phyloP scores from a whole-genome alignment of 1,140 invertebrate species.

The Aphelinus atriplicis region DNA sequence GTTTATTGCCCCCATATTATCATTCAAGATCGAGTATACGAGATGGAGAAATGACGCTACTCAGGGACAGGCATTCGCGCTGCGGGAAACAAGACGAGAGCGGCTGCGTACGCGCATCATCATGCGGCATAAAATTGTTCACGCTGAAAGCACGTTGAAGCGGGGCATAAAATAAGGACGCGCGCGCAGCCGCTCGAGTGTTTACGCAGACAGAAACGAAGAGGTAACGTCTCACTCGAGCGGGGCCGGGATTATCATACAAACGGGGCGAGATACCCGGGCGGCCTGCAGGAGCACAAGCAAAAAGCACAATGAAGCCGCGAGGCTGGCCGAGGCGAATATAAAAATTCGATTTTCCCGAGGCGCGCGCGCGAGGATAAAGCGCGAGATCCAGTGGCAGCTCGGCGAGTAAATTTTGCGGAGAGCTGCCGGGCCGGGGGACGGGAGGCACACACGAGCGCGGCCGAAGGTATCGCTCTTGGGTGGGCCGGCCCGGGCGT shows the following conservation, averaged over 20 bases:
- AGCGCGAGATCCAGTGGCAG: not conserved
- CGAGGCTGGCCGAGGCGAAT: too few species aligned
- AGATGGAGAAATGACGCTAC: too few species aligned
- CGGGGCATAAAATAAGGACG: not conserved
- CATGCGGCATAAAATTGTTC: constrained; percentile 1
- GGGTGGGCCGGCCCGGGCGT: constrained; percentile 58
- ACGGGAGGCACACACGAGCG: not conserved
- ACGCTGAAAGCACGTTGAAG: not conserved
- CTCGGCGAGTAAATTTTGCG: not conserved
- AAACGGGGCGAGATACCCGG: constrained; percentile 1
- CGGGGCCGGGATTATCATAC: constrained; percentile 15
- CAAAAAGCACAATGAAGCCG: constrained; percentile 4
- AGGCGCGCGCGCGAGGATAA: not conserved
- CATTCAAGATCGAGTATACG: too few species aligned
- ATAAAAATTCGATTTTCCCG: constrained; percentile 15
- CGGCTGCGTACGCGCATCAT: too few species aligned
- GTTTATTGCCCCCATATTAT: too few species aligned
- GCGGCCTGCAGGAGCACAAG: not conserved
- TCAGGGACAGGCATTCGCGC: too few species aligned
- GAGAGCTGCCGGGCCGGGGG: not conserved
- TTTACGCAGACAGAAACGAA: not conserved
- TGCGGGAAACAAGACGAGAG: too few species aligned
- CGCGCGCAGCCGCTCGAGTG: constrained; percentile 9
- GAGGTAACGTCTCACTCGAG: constrained; percentile 15
- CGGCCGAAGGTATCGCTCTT: constrained; percentile 7